These are phyloP conservation scores for Dinocampus coccinellae DNA, from an alignment of 2,888 invertebrate species.

Conservation along the genomic window DNA sequence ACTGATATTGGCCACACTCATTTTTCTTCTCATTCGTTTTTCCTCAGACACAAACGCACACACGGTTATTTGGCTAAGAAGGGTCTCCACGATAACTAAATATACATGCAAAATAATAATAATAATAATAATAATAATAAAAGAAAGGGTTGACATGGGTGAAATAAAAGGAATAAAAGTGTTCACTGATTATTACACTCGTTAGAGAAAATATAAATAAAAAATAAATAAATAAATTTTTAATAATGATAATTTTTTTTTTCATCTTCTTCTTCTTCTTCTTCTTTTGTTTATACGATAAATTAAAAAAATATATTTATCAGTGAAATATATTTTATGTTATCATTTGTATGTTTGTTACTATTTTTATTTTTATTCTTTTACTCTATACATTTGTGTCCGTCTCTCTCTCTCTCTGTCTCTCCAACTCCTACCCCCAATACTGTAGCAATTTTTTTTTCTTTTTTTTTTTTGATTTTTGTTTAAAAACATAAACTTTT, in stretches of 20 bases:
- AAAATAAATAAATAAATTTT: not conserved
- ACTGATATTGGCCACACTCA: not conserved
- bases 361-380: not conserved
- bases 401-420: no score
- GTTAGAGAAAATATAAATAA: constrained; percentile 19
- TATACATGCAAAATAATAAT: not conserved
- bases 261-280: not conserved
- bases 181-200: constrained; percentile 54
- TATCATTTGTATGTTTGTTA: not conserved
- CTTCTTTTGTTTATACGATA: not conserved
- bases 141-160: constrained; percentile 60
- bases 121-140: not conserved
- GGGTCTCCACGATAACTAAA: constrained; percentile 42
- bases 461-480: not conserved
- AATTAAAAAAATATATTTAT: no score
- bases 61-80: constrained; percentile 60
- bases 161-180: constrained; percentile 61
- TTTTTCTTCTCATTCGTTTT: not conserved
- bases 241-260: not conserved
- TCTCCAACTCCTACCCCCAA: no score
- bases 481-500: not conserved
- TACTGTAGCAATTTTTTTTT: no score
- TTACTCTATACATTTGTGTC: no score
- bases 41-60: constrained; percentile 28
- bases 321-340: not conserved